These are phyloP conservation scores for Campopleginae sp. DNA, from an alignment of 2,888 invertebrate species.

Conservation along the genomic window DNA sequence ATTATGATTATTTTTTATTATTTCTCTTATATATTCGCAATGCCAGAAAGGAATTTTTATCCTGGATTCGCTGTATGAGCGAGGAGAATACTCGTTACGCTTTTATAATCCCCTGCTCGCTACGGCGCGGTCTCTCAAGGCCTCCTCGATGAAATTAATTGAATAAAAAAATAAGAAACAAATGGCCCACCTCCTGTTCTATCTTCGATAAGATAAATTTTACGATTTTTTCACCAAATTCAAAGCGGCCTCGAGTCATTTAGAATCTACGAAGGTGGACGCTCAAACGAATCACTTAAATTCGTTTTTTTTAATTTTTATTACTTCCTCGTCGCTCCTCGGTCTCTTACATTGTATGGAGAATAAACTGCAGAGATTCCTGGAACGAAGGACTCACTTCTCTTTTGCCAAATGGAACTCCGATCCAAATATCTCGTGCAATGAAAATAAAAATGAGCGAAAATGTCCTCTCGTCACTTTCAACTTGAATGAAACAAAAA, in stretches of 20 bases:
- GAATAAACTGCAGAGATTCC: not conserved
- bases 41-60: conserved; percentile 54
- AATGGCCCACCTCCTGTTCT: conserved; percentile 12
- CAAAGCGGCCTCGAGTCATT: not conserved
- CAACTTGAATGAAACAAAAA: not conserved
- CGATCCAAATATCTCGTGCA: not conserved
- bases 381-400: conserved; percentile 31
- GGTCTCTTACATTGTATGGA: conserved; percentile 18
- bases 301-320: not conserved
- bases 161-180: not conserved
- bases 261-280: not conserved
- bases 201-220: conserved; percentile 34
- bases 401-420: conserved; percentile 17
- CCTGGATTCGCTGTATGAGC: conserved; percentile 47
- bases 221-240: conserved; percentile 19
- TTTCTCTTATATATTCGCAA: conserved; percentile 2
- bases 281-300: conserved; percentile 3
- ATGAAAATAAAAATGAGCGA: not conserved
- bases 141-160: conserved; percentile 11
- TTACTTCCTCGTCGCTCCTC: not conserved
- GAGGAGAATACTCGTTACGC: conserved; percentile 61
- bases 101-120: conserved; percentile 53
- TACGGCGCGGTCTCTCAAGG: conserved; percentile 17
- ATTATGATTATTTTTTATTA: conserved; percentile 6
- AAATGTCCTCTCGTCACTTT: not conserved